phyloP scores from a whole-genome alignment of 2,113 vertebrate species.

The Lampris megalopsis region DNA sequence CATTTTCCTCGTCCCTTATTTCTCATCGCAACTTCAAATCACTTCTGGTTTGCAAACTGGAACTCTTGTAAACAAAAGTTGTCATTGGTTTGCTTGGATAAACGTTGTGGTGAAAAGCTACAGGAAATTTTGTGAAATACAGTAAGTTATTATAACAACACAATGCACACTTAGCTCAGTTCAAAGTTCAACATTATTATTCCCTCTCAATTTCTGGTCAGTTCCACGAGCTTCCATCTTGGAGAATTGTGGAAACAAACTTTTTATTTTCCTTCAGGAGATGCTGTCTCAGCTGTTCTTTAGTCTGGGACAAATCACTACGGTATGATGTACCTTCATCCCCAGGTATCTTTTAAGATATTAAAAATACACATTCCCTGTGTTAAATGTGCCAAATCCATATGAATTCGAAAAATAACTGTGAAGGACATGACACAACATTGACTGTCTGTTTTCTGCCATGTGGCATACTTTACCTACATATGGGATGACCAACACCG shows the following conservation, averaged over 20 bases:
- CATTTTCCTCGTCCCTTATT: slow-evolving; percentile 1
- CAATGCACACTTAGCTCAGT: too few species aligned
- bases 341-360: too few species aligned
- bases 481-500: not conserved
- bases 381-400: not conserved
- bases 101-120: not conserved
- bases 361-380: not conserved
- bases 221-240: too few species aligned
- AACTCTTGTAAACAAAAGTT: slow-evolving; percentile 15
- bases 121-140: not conserved
- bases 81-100: not conserved
- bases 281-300: too few species aligned
- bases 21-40: slow-evolving; percentile 47
- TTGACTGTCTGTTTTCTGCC: not conserved
- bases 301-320: too few species aligned
- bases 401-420: not conserved
- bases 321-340: too few species aligned
- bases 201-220: too few species aligned
- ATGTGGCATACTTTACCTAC: not conserved
- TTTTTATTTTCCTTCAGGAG: too few species aligned
- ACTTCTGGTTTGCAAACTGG: slow-evolving; percentile 47
- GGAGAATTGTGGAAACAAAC: too few species aligned
- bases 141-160: not conserved
- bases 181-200: too few species aligned
- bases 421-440: not conserved